phyloP scores from a whole-genome alignment of 2,113 vertebrate genomes.

The Oostethus manadensis region DNA sequence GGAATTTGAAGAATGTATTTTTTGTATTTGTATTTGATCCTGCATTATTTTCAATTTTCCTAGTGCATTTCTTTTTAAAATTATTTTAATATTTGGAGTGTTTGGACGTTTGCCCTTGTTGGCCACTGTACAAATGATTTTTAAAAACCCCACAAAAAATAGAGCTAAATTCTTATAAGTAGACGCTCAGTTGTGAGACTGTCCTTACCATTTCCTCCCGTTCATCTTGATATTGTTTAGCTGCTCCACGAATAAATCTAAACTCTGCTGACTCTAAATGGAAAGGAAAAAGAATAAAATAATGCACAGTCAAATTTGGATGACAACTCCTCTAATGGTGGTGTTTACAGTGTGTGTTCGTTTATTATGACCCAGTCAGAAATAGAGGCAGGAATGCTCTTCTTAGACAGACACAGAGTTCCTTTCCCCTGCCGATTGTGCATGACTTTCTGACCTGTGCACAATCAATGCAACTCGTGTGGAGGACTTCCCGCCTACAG shows the following conservation, averaged over 20 bases:
- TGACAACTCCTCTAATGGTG: neutral
- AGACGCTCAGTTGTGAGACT: neutral
- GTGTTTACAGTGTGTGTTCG: conserved; percentile 4
- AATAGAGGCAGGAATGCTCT: conserved; percentile 7
- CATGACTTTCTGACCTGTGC: too few species aligned
- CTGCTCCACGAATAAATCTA: conserved; percentile 15
- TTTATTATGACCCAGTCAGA: conserved; percentile 20
- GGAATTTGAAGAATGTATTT: too few species aligned
- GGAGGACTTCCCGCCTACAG: neutral
- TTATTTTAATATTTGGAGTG: too few species aligned
- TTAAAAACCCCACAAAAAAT: neutral
- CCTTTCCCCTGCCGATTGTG: conserved; percentile 6
- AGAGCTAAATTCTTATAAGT: neutral
- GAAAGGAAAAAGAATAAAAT: too few species aligned
- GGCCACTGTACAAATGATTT: too few species aligned
- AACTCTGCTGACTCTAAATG: conserved; percentile 6
- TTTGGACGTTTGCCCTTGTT: too few species aligned
- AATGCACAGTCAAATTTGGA: too few species aligned
- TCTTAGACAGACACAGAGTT: conserved; percentile 4
- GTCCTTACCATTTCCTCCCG: neutral
- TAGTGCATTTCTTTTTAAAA: too few species aligned
- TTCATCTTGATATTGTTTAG: neutral
- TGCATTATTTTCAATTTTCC: too few species aligned
- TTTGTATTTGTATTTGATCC: too few species aligned
- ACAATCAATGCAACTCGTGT: neutral